Base-by-base conservation (phyloP, 2,888 invertebrate genomes). In the Hedychridium roseum region DNA sequence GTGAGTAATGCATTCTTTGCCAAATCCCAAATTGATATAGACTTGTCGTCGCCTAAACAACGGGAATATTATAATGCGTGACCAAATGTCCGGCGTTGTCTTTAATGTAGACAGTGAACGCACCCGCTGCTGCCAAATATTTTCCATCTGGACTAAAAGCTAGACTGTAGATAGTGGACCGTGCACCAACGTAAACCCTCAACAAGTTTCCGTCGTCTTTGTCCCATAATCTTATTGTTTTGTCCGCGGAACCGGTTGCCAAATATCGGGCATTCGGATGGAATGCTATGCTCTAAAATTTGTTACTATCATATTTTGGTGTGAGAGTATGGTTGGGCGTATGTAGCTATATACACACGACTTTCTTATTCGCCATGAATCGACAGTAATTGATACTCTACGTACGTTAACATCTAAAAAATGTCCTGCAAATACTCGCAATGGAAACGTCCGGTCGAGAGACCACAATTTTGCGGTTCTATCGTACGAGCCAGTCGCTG, bases 221-320 rank as follows among this genome's bases (percentile, higher is more conserved):
- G 60, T 87, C 88, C 95, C 95, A 97, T 67, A 97, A 80, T 21
- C 95, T 85, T 36, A 95, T 88, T 27, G 90, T 90, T 73, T 89
- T 89, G 81, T 97, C 97, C n/a, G 89, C 86, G 1, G 95, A 92
- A 6, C 94, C 96, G 0, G 93, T 92, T 26, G 93, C 94, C 60
- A 96, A 74, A 76, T 97, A 96, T 64, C 88, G 86, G 60, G 91
- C 89, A 79, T 95, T 97, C 0, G 95, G 94, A 81, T 97, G 97
- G 81, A 97, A 95, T 68, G 88, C 88, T n/a, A 92, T 84, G 73
- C 89, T 86, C 90, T 90, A 75, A 31, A 67, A 64, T n/a, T n/a
- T n/a, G n/a, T n/a, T n/a, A n/a, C n/a, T n/a, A n/a, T n/a, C n/a
- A n/a, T n/a, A n/a, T n/a, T n/a, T n/a, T n/a, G n/a, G n/a, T n/a